A percentile compares a stretch with the other conserved stretches of the same genome.
Conservation (phyloP, 2,888 invertebrate species). For the Ellobium chinense region DNA sequence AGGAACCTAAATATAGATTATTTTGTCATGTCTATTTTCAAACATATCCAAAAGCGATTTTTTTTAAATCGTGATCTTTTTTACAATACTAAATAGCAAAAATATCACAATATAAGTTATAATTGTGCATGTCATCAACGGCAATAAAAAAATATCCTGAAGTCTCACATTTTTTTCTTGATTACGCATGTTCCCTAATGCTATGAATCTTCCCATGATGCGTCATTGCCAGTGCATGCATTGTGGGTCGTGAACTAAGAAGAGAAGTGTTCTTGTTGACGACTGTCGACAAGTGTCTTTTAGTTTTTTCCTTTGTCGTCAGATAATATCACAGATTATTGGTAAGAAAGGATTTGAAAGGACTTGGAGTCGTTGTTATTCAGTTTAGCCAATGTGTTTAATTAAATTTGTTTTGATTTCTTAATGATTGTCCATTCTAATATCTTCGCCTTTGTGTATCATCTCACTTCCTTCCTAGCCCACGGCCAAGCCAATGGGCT, state of each 20-base stretch:
- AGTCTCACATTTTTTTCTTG: not conserved
- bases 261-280: slow-evolving; percentile 4
- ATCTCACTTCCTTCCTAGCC: too few relatives aligned
- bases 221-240: slow-evolving; percentile 16
- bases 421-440: too few relatives aligned
- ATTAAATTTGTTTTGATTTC: too few relatives aligned
- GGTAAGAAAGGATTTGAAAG: slow-evolving; percentile 40
- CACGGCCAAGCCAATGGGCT: not conserved
- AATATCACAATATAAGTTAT: too few relatives aligned
- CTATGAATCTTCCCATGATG: slow-evolving; percentile 45
- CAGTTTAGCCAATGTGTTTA: too few relatives aligned
- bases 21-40: slow-evolving; percentile 41
- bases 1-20: slow-evolving; percentile 26
- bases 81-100: too few relatives aligned
- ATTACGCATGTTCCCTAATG: slow-evolving; percentile 24
- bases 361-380: too few relatives aligned
- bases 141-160: not conserved
- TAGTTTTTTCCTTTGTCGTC: not conserved
- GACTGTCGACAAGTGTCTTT: slow-evolving; percentile 24
- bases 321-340: not conserved
- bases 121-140: not conserved
- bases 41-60: not conserved
- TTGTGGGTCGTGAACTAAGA: slow-evolving; percentile 22
- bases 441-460: too few relatives aligned
- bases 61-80: not conserved